Base-by-base conservation (phyloP, 2,888 invertebrate genomes). In the Synergus umbraculus region DNA sequence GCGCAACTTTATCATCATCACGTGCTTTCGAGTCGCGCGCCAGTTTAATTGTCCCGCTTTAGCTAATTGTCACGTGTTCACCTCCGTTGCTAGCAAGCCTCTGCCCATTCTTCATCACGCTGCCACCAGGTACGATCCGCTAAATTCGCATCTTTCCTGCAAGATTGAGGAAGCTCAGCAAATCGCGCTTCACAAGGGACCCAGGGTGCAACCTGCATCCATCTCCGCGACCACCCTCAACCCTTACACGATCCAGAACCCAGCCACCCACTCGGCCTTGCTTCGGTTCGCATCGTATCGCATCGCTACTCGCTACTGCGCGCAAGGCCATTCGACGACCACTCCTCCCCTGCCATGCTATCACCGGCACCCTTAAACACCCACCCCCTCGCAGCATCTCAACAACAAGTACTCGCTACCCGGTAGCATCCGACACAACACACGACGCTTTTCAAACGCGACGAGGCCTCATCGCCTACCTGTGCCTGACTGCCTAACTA, bases 371-470 rank as follows among this genome's bases (percentile, higher is more conserved):
- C 83, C 82, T 66, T 78, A 66, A 44, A 76, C 73, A 78, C 54
- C 73, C 79, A 65, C 79, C 79, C 77, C 83, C 81, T 78, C 79
- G 77, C 67, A 82, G 80, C 79, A 78, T 83, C 82, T 90, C 88
- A 91, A 91, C 91, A 91, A 91, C 91, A 91, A 91, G 89, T 90
- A 90, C 90, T 88, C 86, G 90, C 88, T 89, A 89, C 89, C 88
- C 86, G 88, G 87, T 89, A 89, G 90, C 90, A 91, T 90, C 89
- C 89, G 89, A 90, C 90, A 91, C 89, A 91, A 90, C 90, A 91
- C 90, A 90, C 87, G 87, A 86, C 87, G 79, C 83, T 78, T 78
- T 79, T 67, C 81, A 78, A 79, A 78, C 76, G 82, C 82, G 78
- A 64, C 76, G 29, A 29, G 76, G 69, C 78, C 77, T 77, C 78